Base-by-base conservation (phyloP, 2,888 invertebrate species). In the Ectobius pallidus region DNA sequence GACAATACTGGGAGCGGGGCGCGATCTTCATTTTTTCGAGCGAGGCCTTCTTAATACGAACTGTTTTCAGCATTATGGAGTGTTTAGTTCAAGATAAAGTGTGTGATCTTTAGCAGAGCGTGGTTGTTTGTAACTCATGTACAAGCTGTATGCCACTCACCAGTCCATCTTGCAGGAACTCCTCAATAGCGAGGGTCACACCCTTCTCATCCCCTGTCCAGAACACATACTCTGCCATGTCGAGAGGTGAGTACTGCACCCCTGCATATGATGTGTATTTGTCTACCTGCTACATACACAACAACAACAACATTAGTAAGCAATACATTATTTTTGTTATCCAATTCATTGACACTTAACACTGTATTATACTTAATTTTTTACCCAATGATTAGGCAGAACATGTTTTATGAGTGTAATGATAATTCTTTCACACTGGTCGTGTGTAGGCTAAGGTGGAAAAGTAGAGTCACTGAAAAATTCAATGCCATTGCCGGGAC, bases 201-300 rank as follows among this genome's bases (percentile, higher is more conserved):
- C 93, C 91, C 69, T 89, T 88, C 80, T 93, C 92, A 80, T 93
- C 93, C 0, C 92, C 92, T 0, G 93, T 93, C 90, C 92, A 92
- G 81, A 92, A 92, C 2, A 93, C 90, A 78, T 93, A 93, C 79
- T 92, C 92, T 0, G 93, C 93, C 90, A 93, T 91, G 79, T 93
- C 93, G 69, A 91, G 84, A 0, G 93, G 91, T 0, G 92, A 90
- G 79, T 92, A 92, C 78, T 91, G 91, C 2, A 89, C 87, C 68
- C 88, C 89, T 7, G 86, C 81, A 78, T 87, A 88, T 0, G 87
- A 79, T 0, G 84, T 80, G 73, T 83, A 86, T 77, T 86, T 87
- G 68, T 87, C 87, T 81, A 88, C 84, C 90, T 90, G 81, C 52
- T 79, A 80, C 14, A 69, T 34, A 34, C 7, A 6, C 34, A 34